Conservation (phyloP, 2,797 vertebrate species). For the Cryptoprocta ferox region DNA sequence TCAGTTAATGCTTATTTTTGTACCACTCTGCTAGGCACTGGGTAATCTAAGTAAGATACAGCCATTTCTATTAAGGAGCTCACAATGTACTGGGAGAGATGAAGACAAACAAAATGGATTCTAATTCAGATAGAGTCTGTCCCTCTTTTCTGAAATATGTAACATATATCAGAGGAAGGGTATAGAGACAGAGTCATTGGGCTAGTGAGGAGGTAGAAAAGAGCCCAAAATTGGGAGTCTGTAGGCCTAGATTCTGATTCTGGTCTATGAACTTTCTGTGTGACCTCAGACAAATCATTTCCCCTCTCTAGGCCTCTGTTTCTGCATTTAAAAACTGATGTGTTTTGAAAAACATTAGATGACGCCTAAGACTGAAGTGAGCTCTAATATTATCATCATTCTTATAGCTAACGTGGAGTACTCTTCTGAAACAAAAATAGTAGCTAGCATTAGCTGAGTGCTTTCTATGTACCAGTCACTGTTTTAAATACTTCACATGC, state of each 20-base stretch:
- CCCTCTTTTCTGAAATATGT: background rate
- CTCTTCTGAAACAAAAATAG: constrained; percentile 39
- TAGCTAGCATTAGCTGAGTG: background rate
- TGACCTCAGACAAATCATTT: constrained; percentile 11
- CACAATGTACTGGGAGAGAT: background rate
- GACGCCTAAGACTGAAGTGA: background rate
- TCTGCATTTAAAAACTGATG: background rate
- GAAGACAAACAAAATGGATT: background rate
- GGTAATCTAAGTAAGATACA: background rate
- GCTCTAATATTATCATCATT: background rate
- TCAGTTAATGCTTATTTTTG: constrained; percentile 17
- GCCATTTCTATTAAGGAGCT: background rate
- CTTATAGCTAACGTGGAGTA: background rate
- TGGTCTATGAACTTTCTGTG: background rate
- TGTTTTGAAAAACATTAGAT: background rate
- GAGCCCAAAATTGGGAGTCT: background rate
- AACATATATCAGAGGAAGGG: background rate
- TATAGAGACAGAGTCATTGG: background rate
- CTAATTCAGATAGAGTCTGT: background rate
- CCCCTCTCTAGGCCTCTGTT: background rate
- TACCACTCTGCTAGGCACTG: background rate
- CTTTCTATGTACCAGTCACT: background rate
- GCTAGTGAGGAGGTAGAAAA: background rate
- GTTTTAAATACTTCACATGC: background rate
- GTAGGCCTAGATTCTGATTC: background rate